Conservation (phyloP, 2,797 vertebrate species). For the Notoglanidium macrostoma region DNA sequence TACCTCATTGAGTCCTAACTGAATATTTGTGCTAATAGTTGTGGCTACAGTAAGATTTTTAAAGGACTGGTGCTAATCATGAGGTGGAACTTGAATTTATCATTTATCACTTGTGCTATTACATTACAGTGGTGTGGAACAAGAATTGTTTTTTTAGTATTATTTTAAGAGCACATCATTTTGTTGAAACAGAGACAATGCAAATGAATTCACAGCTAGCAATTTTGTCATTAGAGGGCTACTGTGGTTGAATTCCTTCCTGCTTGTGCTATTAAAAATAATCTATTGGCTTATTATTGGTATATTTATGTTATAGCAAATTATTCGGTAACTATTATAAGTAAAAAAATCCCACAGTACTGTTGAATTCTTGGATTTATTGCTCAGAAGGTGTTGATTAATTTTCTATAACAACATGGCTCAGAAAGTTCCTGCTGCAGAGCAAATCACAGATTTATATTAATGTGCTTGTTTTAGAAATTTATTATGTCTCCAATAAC, state of each 20-base stretch:
- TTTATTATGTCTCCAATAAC: neutral
- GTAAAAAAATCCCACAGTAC: neutral
- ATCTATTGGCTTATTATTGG: neutral
- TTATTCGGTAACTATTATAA: neutral
- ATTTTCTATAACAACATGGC: neutral
- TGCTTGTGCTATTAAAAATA: neutral
- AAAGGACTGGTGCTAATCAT: too few species aligned
- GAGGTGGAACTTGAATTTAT: neutral
- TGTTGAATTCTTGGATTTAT: neutral
- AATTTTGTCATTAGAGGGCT: neutral
- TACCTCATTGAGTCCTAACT: neutral
- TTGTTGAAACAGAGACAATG: neutral
- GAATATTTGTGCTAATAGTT: neutral
- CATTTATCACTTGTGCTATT: neutral
- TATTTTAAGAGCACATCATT: neutral
- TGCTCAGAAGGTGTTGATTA: neutral
- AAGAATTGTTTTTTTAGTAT: neutral
- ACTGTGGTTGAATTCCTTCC: neutral
- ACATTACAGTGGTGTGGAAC: neutral
- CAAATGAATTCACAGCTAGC: neutral
- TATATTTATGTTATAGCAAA: neutral
- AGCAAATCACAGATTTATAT: neutral
- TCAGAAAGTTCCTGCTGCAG: neutral
- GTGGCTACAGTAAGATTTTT: neutral
- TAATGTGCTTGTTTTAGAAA: neutral